Base-by-base conservation (phyloP, 2,797 vertebrate genomes). In the Spinus olivaceus region DNA sequence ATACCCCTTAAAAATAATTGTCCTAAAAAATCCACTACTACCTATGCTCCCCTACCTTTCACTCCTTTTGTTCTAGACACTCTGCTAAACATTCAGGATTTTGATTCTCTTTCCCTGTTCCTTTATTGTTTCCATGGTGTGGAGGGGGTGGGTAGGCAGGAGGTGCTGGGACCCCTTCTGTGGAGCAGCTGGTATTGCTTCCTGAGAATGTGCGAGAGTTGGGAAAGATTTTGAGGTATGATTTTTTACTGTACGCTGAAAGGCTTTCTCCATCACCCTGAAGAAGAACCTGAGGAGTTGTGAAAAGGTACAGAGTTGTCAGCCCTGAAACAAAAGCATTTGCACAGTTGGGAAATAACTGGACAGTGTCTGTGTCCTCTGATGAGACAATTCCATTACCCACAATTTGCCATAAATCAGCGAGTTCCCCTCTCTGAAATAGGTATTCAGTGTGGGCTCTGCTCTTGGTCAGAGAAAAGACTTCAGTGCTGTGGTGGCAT, bases 271-370 rank as follows among this genome's bases (percentile, higher is more conserved):
- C 70, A 90, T 90, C 93, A 86, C 79, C 77, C 73, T 79, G 92
- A 88, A 86, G 86, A 84, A 81, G 80, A 21, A 95, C 88, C 70
- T 86, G 90, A 86, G 74, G 84, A 70, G 90, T 93, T 74, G 59
- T 93, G 94, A 96, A 95, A 94, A 96, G 63, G 86, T 95, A 86
- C 79, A 81, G 93, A 95, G 92, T 73, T 94, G 73, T 95, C 94
- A 92, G 41, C 47, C 51, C 51, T 2, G 1, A 88, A 96, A 92
- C n/a, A 63, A 92, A 92, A 88, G 54, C 6, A 0, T 91, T 90
- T 4, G 7, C 80, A 79, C 80, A 70, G 59, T 60, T 94, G 92
- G 51, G 59, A 91, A 79, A 66, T 72, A 88, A 79, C 90, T 94
- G 94, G 73, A 76, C 90, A 93, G 47, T 84, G 63, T 95, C 80